A percentile compares a stretch with the other conserved stretches of the same genome.
These are phyloP conservation scores for Channa striata DNA, from an alignment of 2,797 vertebrate genomes.

Conservation along the genomic window DNA sequence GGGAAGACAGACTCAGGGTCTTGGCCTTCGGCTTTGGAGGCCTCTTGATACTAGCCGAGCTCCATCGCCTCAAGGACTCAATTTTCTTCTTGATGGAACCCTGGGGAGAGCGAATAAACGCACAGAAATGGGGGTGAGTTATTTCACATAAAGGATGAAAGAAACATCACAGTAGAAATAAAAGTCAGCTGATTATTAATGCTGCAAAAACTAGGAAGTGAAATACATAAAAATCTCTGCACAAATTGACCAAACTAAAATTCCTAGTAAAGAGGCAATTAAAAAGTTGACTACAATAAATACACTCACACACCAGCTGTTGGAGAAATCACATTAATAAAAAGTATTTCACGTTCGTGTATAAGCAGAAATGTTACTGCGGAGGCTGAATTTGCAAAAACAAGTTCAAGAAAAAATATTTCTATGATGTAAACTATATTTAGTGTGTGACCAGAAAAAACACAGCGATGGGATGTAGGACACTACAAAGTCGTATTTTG, in stretches of 20 bases:
- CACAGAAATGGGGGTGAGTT: background rate
- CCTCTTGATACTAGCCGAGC: slow-evolving; percentile 81
- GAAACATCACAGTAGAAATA: background rate
- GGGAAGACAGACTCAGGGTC: slow-evolving; percentile 78
- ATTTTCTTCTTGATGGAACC: slow-evolving; percentile 87
- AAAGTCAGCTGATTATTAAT: background rate
- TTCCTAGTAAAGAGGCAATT: background rate
- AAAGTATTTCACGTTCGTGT: background rate
- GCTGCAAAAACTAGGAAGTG: background rate
- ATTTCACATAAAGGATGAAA: background rate
- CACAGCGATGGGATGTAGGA: slow-evolving; percentile 12
- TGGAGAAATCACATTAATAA: background rate
- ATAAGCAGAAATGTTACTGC: background rate
- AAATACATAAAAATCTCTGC: background rate
- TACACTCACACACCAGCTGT: background rate
- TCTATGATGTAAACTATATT: no score
- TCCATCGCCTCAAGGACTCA: slow-evolving; percentile 84
- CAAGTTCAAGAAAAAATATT: background rate
- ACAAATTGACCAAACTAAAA: background rate
- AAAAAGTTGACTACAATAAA: background rate
- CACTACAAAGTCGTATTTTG: slow-evolving; percentile 7
- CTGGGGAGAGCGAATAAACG: slow-evolving; percentile 49
- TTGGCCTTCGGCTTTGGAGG: slow-evolving; percentile 80
- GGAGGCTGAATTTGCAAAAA: background rate
- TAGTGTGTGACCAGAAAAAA: no score